These are phyloP conservation scores for Alviniconcha marisindica DNA, from an alignment of 1,140 invertebrate genomes.

Conservation along the genomic window DNA sequence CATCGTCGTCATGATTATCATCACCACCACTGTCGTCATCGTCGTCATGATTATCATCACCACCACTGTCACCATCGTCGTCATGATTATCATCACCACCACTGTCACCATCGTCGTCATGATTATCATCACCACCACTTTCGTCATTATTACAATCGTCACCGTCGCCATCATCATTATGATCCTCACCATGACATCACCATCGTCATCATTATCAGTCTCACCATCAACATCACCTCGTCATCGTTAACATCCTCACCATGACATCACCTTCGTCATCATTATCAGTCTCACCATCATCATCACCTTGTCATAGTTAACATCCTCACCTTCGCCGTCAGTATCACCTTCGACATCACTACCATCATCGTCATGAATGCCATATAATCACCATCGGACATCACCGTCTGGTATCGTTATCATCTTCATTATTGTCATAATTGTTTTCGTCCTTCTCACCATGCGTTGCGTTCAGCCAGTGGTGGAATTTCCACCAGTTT, in stretches of 20 bases:
- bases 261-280: not conserved
- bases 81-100: not conserved
- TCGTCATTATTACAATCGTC: not conserved
- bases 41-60: no score
- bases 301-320: not conserved
- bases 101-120: no score
- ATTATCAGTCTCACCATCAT: not conserved
- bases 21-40: no score
- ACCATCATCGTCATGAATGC: no score
- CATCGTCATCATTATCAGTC: not conserved
- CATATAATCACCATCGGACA: no score
- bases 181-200: no score
- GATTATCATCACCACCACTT: not conserved
- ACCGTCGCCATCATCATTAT: slow-evolving; percentile 1
- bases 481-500: no score
- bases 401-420: not conserved
- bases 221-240: not conserved
- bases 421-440: not conserved
- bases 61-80: not conserved
- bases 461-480: no score
- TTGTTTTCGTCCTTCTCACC: no score
- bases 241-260: not conserved
- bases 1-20: no score
- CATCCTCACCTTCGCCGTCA: not conserved
- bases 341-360: not conserved